These are phyloP conservation scores for Ceyx margarethae DNA, from an alignment of 2,113 vertebrate species.

Conservation along the genomic window DNA sequence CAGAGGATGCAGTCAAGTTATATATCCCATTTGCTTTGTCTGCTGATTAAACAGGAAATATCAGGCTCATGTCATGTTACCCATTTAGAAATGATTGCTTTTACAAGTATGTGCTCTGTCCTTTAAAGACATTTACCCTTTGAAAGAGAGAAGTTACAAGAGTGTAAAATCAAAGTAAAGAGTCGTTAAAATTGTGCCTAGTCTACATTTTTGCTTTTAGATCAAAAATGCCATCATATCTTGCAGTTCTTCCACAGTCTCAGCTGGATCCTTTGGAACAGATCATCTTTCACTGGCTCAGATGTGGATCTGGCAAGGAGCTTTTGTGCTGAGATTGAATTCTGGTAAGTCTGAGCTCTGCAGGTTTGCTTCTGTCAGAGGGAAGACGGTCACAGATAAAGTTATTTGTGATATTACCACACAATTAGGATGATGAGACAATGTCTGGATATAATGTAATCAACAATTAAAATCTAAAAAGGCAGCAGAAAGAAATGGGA, in stretches of 20 bases:
- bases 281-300: neutral
- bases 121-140: neutral
- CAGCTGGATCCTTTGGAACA: neutral
- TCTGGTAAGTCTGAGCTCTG: neutral
- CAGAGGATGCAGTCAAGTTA: neutral
- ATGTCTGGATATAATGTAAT: neutral
- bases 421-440: neutral
- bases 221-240: neutral
- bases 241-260: neutral
- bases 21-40: neutral
- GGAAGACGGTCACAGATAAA: constrained; percentile 11
- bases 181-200: neutral
- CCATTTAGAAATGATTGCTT: neutral
- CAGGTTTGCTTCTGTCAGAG: neutral
- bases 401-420: neutral
- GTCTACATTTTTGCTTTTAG: neutral
- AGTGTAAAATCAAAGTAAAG: neutral
- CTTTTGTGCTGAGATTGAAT: neutral
- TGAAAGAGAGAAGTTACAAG: neutral
- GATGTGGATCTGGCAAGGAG: constrained; percentile 23
- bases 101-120: neutral
- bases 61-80: neutral
- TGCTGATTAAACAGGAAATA: constrained; percentile 8
- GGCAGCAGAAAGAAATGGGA: neutral
- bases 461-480: neutral